Conservation (phyloP, 1,140 invertebrate species). For the Drosophila setifemur region DNA sequence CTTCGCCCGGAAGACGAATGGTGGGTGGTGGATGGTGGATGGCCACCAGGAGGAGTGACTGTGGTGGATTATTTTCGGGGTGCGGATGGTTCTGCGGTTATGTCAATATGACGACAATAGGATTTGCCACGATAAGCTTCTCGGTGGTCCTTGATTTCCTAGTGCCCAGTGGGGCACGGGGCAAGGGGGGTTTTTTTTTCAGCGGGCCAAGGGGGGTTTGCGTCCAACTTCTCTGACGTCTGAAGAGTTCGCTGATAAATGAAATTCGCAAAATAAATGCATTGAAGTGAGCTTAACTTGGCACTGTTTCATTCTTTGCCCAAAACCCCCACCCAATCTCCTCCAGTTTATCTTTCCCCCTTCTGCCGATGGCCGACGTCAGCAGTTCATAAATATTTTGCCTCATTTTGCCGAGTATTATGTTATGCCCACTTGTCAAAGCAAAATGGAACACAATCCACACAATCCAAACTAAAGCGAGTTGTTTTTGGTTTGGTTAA, state of each 20-base stretch:
- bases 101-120: conserved; percentile 80
- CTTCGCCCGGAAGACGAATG: conserved; percentile 31
- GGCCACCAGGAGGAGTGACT: background rate
- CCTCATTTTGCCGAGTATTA: conserved; percentile 42
- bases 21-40: background rate
- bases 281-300: conserved; percentile 51
- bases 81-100: conserved; percentile 60
- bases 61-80: conserved; percentile 42
- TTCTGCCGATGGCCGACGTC: conserved; percentile 41
- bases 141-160: conserved; percentile 57
- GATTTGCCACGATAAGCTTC: conserved; percentile 73
- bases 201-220: background rate
- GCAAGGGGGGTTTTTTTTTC: conserved; percentile 1
- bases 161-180: conserved; percentile 5
- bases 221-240: conserved; percentile 21
- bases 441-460: conserved; percentile 45
- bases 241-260: conserved; percentile 66
- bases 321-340: background rate
- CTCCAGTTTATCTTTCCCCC: conserved; percentile 6
- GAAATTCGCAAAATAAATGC: conserved; percentile 76
- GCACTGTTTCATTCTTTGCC: background rate
- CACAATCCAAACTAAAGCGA: conserved; percentile 13
- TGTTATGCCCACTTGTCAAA: conserved; percentile 49
- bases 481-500: conserved; percentile 1
- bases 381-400: conserved; percentile 71